Evolutionary conservation across 2,113 vertebrate species (phyloP), one percentile per base, ranked within the genome.

Genomic region (Ammospiza nelsoni): DNA sequence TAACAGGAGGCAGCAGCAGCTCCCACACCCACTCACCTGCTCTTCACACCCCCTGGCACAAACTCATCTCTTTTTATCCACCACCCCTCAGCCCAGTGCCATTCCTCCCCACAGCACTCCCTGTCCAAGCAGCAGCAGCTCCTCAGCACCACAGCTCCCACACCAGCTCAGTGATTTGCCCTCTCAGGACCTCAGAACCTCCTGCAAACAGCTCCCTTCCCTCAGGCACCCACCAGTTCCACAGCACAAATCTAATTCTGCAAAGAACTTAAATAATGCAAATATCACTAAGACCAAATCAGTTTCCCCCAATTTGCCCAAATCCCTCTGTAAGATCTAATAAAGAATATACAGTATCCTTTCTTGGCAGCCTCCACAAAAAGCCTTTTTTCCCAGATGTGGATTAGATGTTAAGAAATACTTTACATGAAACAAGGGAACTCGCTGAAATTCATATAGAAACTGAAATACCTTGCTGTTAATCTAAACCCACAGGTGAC

Each of bases 71-170:
- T 46, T 12, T 41, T 9, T 5, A 11, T 12, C 28, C 39, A 59
- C 17, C 63, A 54, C 20, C 69, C 88, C 33, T 24, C 52, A 35
- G 18, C 7, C 31, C 62, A 41, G 49, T 9, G 15, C 52, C n/a
- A 6, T 5, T 55, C 15, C 71, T n/a, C 31, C 69, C 49, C 43
- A 17, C 0, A 0, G 20, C 12, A 21, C 20, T 49, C 29, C 63
- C 58, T 27, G 18, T 35, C 49, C 58, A 35, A 18, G 71, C 65
- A 33, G 23, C 66, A 83, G 5, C 35, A 35, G 35, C 72, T 46
- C 46, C 78, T 31, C 11, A 55, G 69, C 58, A 35, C 9, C 84
- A 52, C 39, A 19, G 15, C 54, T 84, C 54, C 33, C 33, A 52
- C 39, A 25, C n/a, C 15, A 11, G 23, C 17, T 5, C 41, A 62